A percentile compares a stretch with the other conserved stretches of the same genome.
Evolutionary conservation across 1,140 invertebrate genomes (phyloP).

Genomic region (Camponotus floridanus): DNA sequence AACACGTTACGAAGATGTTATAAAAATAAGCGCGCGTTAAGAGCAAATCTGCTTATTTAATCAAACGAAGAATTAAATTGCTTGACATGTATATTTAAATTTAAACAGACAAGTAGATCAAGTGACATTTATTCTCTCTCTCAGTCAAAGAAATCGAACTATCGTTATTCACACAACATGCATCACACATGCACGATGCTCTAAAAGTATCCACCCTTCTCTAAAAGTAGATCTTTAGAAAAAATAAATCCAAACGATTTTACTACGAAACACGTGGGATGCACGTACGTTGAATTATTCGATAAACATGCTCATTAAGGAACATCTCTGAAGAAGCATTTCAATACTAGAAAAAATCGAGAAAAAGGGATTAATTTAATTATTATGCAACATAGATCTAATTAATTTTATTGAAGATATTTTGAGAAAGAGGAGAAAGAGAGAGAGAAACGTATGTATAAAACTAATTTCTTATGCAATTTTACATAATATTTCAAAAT

Average conservation of each 20-base stretch:
- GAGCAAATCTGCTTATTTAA: not conserved
- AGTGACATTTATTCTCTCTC: not conserved
- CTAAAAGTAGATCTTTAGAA: slow-evolving; percentile 52
- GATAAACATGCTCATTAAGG: slow-evolving; percentile 12
- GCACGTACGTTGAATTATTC: slow-evolving; percentile 35
- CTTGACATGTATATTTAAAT: not conserved
- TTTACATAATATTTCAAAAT: too few species aligned
- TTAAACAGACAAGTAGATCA: not conserved
- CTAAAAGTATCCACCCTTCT: slow-evolving; percentile 44
- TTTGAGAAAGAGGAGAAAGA: not conserved
- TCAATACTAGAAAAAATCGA: not conserved
- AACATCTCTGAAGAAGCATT: not conserved
- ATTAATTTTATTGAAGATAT: not conserved
- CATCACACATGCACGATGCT: slow-evolving; percentile 22
- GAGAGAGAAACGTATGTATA: too few species aligned
- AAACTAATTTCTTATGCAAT: too few species aligned
- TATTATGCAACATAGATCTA: not conserved
- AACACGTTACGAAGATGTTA: not conserved
- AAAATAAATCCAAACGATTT: slow-evolving; percentile 46
- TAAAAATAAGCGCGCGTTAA: not conserved
- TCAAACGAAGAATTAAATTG: not conserved
- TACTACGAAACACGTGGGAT: slow-evolving; percentile 25
- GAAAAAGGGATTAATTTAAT: not conserved
- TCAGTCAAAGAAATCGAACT: not conserved
- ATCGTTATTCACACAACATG: slow-evolving; percentile 33